Conservation (phyloP, 2,797 vertebrate genomes). For the Etheostoma perlongum region DNA sequence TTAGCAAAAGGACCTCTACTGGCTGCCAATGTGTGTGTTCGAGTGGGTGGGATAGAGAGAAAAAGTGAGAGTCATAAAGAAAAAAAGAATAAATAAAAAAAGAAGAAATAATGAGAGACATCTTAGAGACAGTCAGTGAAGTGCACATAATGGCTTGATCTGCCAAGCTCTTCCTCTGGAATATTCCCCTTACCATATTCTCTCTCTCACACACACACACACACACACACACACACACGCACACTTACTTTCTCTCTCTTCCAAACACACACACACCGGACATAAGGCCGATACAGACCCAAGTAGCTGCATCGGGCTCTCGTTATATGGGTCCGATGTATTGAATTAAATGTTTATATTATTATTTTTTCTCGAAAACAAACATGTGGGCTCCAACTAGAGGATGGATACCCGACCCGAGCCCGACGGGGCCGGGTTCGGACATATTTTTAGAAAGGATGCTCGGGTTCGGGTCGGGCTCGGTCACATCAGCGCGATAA, state of each 20-base stretch:
- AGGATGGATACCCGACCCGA: too few species aligned
- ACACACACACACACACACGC: slow-evolving; percentile 16
- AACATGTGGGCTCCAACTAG: too few species aligned
- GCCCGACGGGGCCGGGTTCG: too few species aligned
- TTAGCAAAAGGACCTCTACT: slow-evolving; percentile 57
- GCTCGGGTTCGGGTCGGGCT: too few species aligned
- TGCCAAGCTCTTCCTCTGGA: slow-evolving; percentile 48
- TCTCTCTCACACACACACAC: slow-evolving; percentile 23
- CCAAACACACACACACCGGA: not conserved
- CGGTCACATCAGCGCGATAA: too few species aligned
- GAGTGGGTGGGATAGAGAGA: slow-evolving; percentile 33
- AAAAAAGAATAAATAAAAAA: not conserved
- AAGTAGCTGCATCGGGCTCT: too few species aligned
- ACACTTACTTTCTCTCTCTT: too few species aligned
- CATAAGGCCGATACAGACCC: too few species aligned
- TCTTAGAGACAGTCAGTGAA: slow-evolving; percentile 32
- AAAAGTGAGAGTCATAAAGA: slow-evolving; percentile 17
- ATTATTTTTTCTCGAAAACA: too few species aligned
- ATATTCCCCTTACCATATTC: slow-evolving; percentile 38
- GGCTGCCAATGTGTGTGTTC: not conserved
- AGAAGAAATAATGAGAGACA: slow-evolving; percentile 6
- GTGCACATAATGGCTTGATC: slow-evolving; percentile 65
- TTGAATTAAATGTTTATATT: too few species aligned
- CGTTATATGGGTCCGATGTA: too few species aligned
- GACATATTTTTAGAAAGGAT: too few species aligned